Base-by-base conservation (phyloP, 2,113 vertebrate genomes). In the Callithrix jacchus region DNA sequence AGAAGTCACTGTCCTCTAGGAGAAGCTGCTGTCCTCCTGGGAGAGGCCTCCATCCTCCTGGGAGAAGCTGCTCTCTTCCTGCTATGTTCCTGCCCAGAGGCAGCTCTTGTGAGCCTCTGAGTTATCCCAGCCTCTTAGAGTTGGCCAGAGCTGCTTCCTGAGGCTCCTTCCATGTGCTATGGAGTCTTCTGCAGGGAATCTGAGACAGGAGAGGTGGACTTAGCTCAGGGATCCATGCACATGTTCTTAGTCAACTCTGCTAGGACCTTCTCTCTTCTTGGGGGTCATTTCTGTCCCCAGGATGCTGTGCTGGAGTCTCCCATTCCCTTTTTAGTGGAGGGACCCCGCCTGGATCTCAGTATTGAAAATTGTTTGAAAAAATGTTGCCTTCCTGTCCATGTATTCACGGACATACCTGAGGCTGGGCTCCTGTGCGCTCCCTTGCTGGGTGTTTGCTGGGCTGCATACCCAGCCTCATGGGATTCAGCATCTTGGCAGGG, bases 381-480 rank as follows among this genome's bases (percentile, higher is more conserved):
- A 66, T 23, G 45, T 13, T 35, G 27, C n/a, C 70, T 76, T 40
- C 42, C 10, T 35, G 49, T 52, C 13, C 56, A 35, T 2, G 1
- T 40, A 1, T 13, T 54, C 20, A 35, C 45, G 11, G 47, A 12
- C 47, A 47, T 47, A 47, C 30, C 54, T 42, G 12, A 4, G 54
- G 42, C 5, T 18, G 45, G 66, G 68, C 45, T 58, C 0, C 58
- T 16, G 35, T 37, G 11, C 3, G 4, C 45, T 4, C 40, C 27
- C 25, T 84, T 40, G 0, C 1, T 16, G 8, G 27, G 45, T 32
- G 52, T 6, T 27, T 58, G 16, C 35, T 20, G 40, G 58, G 2
- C 47, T 76, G 25, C 6, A 23, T 0, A 21, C 70, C 2, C 1
- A 0, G 18, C 35, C 8, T 40, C 70, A 2, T 30, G 32, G 25